phyloP scores from a whole-genome alignment of 2,888 invertebrate species.

The Drosophila merina region DNA sequence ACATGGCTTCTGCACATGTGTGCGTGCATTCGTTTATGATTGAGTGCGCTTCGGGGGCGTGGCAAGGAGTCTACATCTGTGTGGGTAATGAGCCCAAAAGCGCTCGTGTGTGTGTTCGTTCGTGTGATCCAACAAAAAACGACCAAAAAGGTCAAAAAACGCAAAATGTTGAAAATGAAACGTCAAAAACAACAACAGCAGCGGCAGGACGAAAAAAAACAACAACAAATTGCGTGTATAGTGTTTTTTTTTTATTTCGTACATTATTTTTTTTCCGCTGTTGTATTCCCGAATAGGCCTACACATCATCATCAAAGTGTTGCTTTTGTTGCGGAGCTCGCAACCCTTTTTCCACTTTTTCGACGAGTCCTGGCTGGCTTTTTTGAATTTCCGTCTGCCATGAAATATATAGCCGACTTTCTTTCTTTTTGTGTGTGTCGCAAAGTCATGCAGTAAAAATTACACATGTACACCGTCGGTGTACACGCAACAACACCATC shows the following conservation, averaged over 20 bases:
- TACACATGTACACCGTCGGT: constrained; percentile 31
- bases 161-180: constrained; percentile 58
- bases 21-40: constrained; percentile 65
- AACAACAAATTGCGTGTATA: constrained; percentile 64
- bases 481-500: constrained; percentile 40
- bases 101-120: constrained; percentile 16
- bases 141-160: constrained; percentile 60
- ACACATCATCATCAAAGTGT: constrained; percentile 41
- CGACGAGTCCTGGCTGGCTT: constrained; percentile 32
- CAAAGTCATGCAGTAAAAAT: constrained; percentile 50
- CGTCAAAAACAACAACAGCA: constrained; percentile 51
- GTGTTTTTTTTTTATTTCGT: constrained; percentile 29
- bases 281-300: constrained; percentile 33
- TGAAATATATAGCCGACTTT: constrained; percentile 64
- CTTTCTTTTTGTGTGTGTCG: constrained; percentile 46
- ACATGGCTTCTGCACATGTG: constrained; percentile 34
- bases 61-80: constrained; percentile 19
- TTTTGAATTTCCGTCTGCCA: constrained; percentile 66
- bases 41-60: constrained; percentile 62
- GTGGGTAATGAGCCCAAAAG: constrained; percentile 58
- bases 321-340: constrained; percentile 22
- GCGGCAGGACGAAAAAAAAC: constrained; percentile 22
- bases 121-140: constrained; percentile 27
- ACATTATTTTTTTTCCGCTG: neutral
- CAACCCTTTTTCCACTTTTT: constrained; percentile 57